Base-by-base conservation (phyloP, 2,113 vertebrate genomes). In the Bucco capensis region DNA sequence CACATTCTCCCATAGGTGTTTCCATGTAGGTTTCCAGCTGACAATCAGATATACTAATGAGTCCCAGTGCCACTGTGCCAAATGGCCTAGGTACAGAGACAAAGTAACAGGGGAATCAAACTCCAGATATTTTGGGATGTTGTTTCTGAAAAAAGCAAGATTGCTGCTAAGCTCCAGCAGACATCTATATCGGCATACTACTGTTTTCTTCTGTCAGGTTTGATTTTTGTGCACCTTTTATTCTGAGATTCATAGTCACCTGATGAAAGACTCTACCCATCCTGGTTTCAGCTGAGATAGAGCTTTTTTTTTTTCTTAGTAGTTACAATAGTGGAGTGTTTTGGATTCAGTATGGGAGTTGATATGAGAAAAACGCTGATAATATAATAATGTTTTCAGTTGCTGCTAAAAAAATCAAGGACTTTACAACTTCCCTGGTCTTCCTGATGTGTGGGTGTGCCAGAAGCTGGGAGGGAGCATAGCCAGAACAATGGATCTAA, bases 1-100 rank as follows among this genome's bases (percentile, higher is more conserved):
- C 31, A 33, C 24, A 14, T 54, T 46, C 13, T 85, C 38, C 35
- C 28, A 15, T 1, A 65, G 21, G 30, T 27, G 24, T 73, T 35
- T 8, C 18, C 44, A 33, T 44, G 47, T 10, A 30, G 4, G 2
- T 64, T 74, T 83, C 58, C 54, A 44, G 23, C 4, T 51, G 58
- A 51, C 5, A 35, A 47, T 7, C 40, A 44, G 27, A 19, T 54
- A 8, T 2, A 7, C 30, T 18, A 28, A 46, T 0, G 0, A 61
- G 28, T 46, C 38, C 19, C 67, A 25, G 47, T 42, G 54, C 25
- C 30, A 21, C 31, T 28, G 37, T 17, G 27, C 33, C 33, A 35
- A 51, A 19, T 9, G n/a, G 66, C 28, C 30, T 47, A 53, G 21
- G 10, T 27, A n/a, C n/a, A n/a, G n/a, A n/a, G n/a, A n/a, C 57